phyloP scores from a whole-genome alignment of 2,888 invertebrate genomes.

The Allophyes oxyacanthae region DNA sequence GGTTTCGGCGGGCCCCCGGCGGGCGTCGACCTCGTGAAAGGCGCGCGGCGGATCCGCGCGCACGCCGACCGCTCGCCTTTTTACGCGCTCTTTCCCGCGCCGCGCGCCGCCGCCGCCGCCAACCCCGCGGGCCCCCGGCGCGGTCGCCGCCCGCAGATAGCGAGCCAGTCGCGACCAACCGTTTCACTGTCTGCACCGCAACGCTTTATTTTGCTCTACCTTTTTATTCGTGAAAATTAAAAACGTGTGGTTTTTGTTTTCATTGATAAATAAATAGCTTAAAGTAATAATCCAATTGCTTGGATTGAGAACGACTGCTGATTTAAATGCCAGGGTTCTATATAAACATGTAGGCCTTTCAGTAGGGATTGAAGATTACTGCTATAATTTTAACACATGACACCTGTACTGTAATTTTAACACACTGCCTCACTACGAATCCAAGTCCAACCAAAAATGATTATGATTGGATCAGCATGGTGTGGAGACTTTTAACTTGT shows the following conservation, averaged over 20 bases:
- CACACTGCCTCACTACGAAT: no score
- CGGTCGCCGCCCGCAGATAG: conserved; percentile 89
- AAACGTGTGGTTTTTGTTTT: no score
- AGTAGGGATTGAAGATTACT: not conserved
- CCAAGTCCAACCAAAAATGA: no score
- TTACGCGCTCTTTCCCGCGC: conserved; percentile 86
- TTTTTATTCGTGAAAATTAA: conserved; percentile 2
- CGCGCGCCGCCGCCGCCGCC: conserved; percentile 80
- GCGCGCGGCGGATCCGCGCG: conserved; percentile 81
- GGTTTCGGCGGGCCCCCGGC: conserved; percentile 81
- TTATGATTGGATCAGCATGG: no score
- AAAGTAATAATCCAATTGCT: no score
- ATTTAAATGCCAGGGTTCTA: no score
- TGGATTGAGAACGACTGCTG: no score
- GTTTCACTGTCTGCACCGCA: conserved; percentile 83
- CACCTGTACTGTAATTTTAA: no score
- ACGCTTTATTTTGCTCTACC: conserved; percentile 31
- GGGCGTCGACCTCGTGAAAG: conserved; percentile 87
- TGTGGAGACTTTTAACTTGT: no score
- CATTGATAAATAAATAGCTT: no score
- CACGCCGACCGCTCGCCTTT: conserved; percentile 85
- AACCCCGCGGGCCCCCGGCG: conserved; percentile 86
- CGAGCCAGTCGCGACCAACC: conserved; percentile 83
- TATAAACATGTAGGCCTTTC: no score
- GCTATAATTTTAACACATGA: no score